These are phyloP conservation scores for Xiphorhynchus erythropygius DNA, from an alignment of 2,797 vertebrate genomes.

Conservation along the genomic window DNA sequence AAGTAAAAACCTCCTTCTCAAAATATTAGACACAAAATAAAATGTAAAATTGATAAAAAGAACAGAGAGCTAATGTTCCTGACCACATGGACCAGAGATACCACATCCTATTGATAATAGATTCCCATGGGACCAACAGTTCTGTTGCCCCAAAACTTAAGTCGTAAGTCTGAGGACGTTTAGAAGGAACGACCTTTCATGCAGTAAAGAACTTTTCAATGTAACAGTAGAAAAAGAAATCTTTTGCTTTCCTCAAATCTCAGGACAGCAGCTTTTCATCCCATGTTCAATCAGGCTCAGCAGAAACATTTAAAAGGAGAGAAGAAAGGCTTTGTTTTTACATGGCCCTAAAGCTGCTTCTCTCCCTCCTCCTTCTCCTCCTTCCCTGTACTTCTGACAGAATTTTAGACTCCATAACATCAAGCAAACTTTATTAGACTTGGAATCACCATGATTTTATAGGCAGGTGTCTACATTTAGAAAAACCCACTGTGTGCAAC, in stretches of 20 bases:
- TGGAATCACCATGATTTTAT: neutral
- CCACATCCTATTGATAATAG: neutral
- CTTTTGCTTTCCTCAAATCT: conserved; percentile 50
- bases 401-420: neutral
- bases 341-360: conserved; percentile 31
- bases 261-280: conserved; percentile 64
- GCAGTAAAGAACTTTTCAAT: conserved; percentile 17
- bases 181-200: neutral
- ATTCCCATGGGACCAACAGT: neutral
- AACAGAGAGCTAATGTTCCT: neutral
- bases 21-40: neutral
- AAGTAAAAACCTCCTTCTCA: neutral
- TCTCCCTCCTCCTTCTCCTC: conserved; percentile 19
- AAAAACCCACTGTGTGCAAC: neutral
- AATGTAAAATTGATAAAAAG: neutral
- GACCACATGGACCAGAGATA: neutral
- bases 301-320: conserved; percentile 59
- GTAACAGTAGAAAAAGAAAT: conserved; percentile 44
- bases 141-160: neutral
- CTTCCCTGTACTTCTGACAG: conserved; percentile 31
- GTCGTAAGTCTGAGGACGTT: neutral
- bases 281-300: conserved; percentile 54
- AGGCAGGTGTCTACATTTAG: neutral
- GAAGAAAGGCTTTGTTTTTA: conserved; percentile 59
- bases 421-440: conserved; percentile 5